Evolutionary conservation across 2,113 vertebrate species (phyloP).

Genomic region (Melanotaenia duboulayi): DNA sequence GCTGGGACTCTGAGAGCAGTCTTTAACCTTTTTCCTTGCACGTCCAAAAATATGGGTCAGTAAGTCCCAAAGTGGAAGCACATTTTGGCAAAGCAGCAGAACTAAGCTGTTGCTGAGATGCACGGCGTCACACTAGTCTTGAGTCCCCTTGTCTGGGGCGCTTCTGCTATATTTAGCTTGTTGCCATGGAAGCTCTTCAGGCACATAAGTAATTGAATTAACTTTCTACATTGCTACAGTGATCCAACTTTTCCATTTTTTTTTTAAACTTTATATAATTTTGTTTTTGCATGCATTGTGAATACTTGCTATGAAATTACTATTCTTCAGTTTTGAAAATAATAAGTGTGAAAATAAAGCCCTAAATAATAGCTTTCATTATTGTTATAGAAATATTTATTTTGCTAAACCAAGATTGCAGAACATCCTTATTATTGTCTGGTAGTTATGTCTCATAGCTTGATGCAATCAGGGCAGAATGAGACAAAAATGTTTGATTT

Average conservation of each 20-base stretch:
- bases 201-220: conserved; percentile 70
- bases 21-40: conserved; percentile 83
- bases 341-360: background rate
- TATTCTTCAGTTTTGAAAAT: background rate
- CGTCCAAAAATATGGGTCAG: conserved; percentile 83
- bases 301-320: background rate
- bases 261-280: conserved; percentile 13
- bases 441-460: background rate
- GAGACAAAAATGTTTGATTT: conserved; percentile 26
- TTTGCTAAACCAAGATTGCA: background rate
- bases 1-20: conserved; percentile 62
- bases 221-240: conserved; percentile 52
- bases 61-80: conserved; percentile 80
- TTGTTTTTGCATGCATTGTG: background rate
- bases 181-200: conserved; percentile 72
- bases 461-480: background rate
- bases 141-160: conserved; percentile 67
- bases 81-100: conserved; percentile 73
- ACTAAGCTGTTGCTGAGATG: conserved; percentile 75
- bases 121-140: conserved; percentile 67
- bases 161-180: conserved; percentile 75
- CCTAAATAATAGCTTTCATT: too few relatives aligned
- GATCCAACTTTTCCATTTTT: background rate
- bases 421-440: background rate
- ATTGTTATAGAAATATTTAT: too few relatives aligned